phyloP scores from a whole-genome alignment of 1,140 invertebrate species.

The Drosophila malerkotliana region DNA sequence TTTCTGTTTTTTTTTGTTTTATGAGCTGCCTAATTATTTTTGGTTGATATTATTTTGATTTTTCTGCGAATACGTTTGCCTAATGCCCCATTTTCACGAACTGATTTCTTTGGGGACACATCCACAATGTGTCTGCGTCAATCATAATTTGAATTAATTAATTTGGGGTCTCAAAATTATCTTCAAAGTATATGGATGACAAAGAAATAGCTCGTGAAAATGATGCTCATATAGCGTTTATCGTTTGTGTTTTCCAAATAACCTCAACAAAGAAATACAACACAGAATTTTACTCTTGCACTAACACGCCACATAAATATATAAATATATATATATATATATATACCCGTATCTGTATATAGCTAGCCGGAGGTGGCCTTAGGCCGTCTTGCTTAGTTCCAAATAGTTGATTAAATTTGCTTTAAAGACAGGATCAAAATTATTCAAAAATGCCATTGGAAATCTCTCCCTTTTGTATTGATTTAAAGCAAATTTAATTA shows the following conservation, averaged over 20 bases:
- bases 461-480: constrained; percentile 6
- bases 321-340: constrained; percentile 38
- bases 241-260: constrained; percentile 45
- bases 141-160: neutral
- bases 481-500: constrained; percentile 66
- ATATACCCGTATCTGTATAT: neutral
- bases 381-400: constrained; percentile 35
- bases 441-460: neutral
- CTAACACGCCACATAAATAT: constrained; percentile 50
- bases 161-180: neutral
- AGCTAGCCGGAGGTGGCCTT: constrained; percentile 23
- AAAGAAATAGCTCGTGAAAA: constrained; percentile 8
- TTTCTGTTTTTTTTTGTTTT: constrained; percentile 23
- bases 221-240: constrained; percentile 26
- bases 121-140: neutral
- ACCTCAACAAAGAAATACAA: constrained; percentile 50
- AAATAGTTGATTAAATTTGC: constrained; percentile 50
- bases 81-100: constrained; percentile 18
- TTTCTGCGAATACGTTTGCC: constrained; percentile 33
- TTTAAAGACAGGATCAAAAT: constrained; percentile 27
- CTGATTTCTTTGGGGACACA: constrained; percentile 1
- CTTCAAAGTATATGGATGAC: neutral
- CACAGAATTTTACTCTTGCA: constrained; percentile 50
- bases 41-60: constrained; percentile 22
- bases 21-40: constrained; percentile 36